phyloP scores from a whole-genome alignment of 2,113 vertebrate species.

The Beaufortia kweichowensis region DNA sequence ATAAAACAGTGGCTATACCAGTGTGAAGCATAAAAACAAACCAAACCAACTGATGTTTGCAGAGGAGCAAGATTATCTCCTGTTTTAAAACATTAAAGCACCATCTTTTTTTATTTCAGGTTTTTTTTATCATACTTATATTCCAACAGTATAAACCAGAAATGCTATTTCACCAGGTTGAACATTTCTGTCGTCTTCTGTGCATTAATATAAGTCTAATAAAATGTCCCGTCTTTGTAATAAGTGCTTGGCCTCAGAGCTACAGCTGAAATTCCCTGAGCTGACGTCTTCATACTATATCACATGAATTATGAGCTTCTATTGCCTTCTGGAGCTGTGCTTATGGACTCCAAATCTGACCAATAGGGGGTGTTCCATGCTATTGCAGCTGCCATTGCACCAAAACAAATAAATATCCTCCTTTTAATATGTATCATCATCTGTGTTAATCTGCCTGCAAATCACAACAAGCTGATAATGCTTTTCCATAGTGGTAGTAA shows the following conservation, averaged over 20 bases:
- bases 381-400: not conserved
- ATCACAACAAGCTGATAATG: constrained; percentile 34
- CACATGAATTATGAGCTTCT: constrained; percentile 44
- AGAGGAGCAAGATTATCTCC: not conserved
- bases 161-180: not conserved
- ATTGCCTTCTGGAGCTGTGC: constrained; percentile 14
- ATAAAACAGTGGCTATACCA: constrained; percentile 9
- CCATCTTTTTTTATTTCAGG: not conserved
- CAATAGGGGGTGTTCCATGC: constrained; percentile 48
- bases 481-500: constrained; percentile 12
- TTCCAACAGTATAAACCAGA: not conserved
- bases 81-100: not conserved
- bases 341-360: not conserved
- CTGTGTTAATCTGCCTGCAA: constrained; percentile 35
- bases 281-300: constrained; percentile 5
- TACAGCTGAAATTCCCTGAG: constrained; percentile 11
- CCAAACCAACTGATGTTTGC: not conserved
- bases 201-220: not conserved
- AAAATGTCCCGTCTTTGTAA: constrained; percentile 7
- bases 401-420: constrained; percentile 9
- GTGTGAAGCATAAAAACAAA: constrained; percentile 16
- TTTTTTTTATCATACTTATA: not conserved
- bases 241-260: constrained; percentile 27
- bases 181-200: not conserved
- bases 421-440: constrained; percentile 5